phyloP scores from a whole-genome alignment of 2,113 vertebrate genomes.

The Pimephales promelas region DNA sequence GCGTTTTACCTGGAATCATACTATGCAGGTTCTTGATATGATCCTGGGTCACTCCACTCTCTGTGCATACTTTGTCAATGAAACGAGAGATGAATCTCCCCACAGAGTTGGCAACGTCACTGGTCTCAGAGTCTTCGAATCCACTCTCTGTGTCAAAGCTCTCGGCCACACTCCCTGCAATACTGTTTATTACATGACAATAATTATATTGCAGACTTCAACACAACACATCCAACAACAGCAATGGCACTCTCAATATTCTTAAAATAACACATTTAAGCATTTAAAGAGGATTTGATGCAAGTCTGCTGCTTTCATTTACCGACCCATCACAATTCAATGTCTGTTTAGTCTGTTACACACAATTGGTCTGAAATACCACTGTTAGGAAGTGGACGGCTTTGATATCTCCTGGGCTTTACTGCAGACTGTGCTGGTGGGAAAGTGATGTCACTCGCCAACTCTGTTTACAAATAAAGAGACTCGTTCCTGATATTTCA shows the following conservation, averaged over 20 bases:
- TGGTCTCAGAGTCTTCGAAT: conserved; percentile 95
- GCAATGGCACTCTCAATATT: not conserved
- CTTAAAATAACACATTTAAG: conserved; percentile 2
- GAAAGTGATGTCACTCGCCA: conserved; percentile 60
- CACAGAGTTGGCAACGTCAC: conserved; percentile 92
- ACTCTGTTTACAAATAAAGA: conserved; percentile 54
- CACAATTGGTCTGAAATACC: conserved; percentile 5
- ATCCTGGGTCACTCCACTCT: conserved; percentile 95
- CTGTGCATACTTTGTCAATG: conserved; percentile 97
- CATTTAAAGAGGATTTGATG: conserved; percentile 11
- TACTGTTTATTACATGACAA: conserved; percentile 72
- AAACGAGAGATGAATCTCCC: conserved; percentile 93
- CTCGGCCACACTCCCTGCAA: conserved; percentile 96
- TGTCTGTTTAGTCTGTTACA: conserved; percentile 20
- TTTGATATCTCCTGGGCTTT: conserved; percentile 30
- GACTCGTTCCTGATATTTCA: conserved; percentile 62
- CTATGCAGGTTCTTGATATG: conserved; percentile 97
- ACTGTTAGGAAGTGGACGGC: not conserved
- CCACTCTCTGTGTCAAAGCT: conserved; percentile 98
- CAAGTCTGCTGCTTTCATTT: not conserved
- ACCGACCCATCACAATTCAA: not conserved
- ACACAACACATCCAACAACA: not conserved
- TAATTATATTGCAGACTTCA: not conserved
- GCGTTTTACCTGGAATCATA: conserved; percentile 93
- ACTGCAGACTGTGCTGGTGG: conserved; percentile 49